A percentile compares a stretch with the other conserved stretches of the same genome.
phyloP scores from a whole-genome alignment of 2,888 invertebrate species.

The Philhelius pedissequus region DNA sequence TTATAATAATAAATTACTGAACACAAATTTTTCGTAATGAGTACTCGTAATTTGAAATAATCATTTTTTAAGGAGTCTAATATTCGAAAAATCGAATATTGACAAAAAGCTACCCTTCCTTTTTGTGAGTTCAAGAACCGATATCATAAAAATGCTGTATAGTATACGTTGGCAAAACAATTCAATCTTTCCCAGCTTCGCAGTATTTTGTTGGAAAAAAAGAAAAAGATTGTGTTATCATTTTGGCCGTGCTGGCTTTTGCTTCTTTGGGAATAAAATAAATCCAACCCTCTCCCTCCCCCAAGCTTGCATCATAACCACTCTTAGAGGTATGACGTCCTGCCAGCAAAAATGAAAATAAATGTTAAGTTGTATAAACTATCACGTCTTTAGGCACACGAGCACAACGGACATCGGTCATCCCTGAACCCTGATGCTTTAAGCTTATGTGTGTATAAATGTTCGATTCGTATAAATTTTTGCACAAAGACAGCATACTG shows the following conservation, averaged over 20 bases:
- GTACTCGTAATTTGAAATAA: too few relatives aligned
- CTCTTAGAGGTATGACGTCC: conserved; percentile 17
- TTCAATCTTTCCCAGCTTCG: background rate
- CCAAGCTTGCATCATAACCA: background rate
- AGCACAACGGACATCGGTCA: conserved; percentile 66
- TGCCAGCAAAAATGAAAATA: conserved; percentile 53
- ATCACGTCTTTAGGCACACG: conserved; percentile 68
- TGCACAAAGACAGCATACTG: conserved; percentile 1
- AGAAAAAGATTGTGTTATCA: conserved; percentile 20
- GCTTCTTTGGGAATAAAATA: conserved; percentile 26
- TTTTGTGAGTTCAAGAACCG: too few relatives aligned
- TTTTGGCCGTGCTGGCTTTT: conserved; percentile 29
- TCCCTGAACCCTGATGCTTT: conserved; percentile 25
- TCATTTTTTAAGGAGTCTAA: too few relatives aligned
- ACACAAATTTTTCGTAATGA: too few relatives aligned
- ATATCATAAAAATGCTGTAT: background rate
- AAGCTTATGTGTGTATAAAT: conserved; percentile 5
- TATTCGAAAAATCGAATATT: too few relatives aligned
- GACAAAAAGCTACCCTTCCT: too few relatives aligned
- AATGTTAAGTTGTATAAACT: conserved; percentile 68
- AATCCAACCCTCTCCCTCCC: background rate
- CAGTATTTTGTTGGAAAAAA: background rate
- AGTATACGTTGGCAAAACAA: background rate
- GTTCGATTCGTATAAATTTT: conserved; percentile 39
- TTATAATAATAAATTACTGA: too few relatives aligned